Base-by-base conservation (phyloP, 2,888 invertebrate species). In the Pseudococcus longispinus region DNA sequence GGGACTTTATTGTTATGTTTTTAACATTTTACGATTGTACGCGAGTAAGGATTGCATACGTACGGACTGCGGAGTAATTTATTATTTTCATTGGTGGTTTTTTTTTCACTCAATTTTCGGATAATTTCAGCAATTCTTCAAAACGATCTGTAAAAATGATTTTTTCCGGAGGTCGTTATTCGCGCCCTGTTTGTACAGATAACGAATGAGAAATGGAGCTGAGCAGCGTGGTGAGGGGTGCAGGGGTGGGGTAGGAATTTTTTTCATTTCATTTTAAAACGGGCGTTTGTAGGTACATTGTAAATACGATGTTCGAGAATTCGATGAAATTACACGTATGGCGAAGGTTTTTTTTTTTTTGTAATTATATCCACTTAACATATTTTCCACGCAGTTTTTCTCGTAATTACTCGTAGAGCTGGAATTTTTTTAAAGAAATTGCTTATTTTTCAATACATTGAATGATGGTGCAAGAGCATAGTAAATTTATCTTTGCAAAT, bases 1-100 rank as follows among this genome's bases (percentile, higher is more conserved):
- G 83, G 83, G 83, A 83, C 55, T 55, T 83, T 51, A 83, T 83
- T 83, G 46, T 51, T 51, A 55, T 42, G 55, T 83, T 83, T 83
- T 46, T 46, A 83, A 83, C 51, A 83, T 83, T 83, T 83, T 83
- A 83, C 83, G 83, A 83, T 83, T 55, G 55, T 55, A 15, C 26
- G 46, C n/a, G 37, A 37, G 37, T 37, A 37, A 20, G 9, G n/a
- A n/a, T n/a, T n/a, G n/a, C n/a, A n/a, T n/a, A n/a, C n/a, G n/a
- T n/a, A n/a, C n/a, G n/a, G n/a, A n/a, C n/a, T n/a, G n/a, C n/a
- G n/a, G 77, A 29, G 77, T 80, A 80, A 80, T 80, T 80, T 80
- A 74, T 74, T 74, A 80, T 80, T 80, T 80, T 80, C 77, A 29
- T 37, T 37, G 37, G 77, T 74, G 42, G 42, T 42, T 80, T 80